phyloP scores from a whole-genome alignment of 2,113 vertebrate species.

The Poeciliopsis occidentalis region DNA sequence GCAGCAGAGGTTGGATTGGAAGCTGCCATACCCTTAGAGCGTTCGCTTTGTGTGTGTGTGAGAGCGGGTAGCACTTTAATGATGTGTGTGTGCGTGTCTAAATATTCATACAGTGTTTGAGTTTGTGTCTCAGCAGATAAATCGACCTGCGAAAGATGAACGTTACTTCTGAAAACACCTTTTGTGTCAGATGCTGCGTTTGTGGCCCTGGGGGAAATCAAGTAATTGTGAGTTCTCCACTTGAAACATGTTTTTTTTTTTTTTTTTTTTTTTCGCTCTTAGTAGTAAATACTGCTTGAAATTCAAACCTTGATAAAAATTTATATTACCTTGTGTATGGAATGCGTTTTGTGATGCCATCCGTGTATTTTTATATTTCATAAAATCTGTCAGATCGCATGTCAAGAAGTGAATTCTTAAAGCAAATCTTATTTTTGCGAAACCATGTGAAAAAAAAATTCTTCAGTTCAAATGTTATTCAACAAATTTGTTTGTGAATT shows the following conservation, averaged over 20 bases:
- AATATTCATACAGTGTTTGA: conserved; percentile 40
- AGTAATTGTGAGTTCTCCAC: conserved; percentile 53
- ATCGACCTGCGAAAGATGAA: conserved; percentile 46
- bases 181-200: conserved; percentile 42
- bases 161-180: conserved; percentile 37
- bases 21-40: conserved; percentile 34
- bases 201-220: conserved; percentile 50
- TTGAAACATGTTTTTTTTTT: conserved; percentile 29
- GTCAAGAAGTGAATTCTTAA: too few species aligned
- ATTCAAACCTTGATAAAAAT: conserved; percentile 34
- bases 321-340: neutral
- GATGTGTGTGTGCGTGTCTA: conserved; percentile 16
- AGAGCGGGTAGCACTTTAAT: conserved; percentile 24
- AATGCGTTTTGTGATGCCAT: too few species aligned
- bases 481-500: too few species aligned
- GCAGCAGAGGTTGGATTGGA: conserved; percentile 34
- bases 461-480: too few species aligned
- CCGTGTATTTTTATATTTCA: neutral
- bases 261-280: conserved; percentile 7
- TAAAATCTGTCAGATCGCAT: neutral
- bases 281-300: conserved; percentile 10
- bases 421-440: too few species aligned
- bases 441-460: too few species aligned
- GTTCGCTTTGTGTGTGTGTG: conserved; percentile 1
- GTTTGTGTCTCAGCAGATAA: conserved; percentile 49